phyloP scores from a whole-genome alignment of 2,797 vertebrate genomes.

The Pangasius larnaudii region DNA sequence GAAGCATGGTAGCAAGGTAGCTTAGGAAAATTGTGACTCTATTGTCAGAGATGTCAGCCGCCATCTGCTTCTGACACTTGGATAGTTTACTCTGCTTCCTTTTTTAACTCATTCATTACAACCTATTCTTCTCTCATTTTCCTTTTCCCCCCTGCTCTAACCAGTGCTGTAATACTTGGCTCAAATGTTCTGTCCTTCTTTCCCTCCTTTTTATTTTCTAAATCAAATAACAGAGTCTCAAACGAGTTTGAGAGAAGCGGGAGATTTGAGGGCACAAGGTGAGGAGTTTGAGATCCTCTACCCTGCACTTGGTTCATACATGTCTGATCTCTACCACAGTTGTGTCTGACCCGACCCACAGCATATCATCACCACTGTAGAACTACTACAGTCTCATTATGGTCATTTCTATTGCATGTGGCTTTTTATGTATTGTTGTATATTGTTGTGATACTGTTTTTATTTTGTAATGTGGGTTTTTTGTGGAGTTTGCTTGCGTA shows the following conservation, averaged over 20 bases:
- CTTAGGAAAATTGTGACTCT: not conserved
- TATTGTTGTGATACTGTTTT: not conserved
- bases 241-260: conserved; percentile 99
- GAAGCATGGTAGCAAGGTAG: not conserved
- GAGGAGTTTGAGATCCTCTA: conserved; percentile 70
- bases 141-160: conserved; percentile 70
- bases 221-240: conserved; percentile 83
- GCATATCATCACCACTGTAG: too few relatives aligned
- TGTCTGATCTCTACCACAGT: not conserved
- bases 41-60: not conserved
- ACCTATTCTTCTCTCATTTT: conserved; percentile 48
- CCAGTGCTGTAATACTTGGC: conserved; percentile 58
- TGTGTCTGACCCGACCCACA: not conserved
- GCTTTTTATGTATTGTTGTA: not conserved
- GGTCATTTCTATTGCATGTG: conserved; percentile 6
- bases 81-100: conserved; percentile 31
- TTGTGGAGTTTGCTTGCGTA: not conserved
- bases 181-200: conserved; percentile 69
- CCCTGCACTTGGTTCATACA: not conserved
- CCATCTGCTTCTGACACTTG: not conserved
- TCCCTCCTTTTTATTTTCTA: conserved; percentile 69
- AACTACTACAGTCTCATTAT: not conserved
- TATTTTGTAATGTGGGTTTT: not conserved
- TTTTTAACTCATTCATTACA: conserved; percentile 44
- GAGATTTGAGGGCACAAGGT: conserved; percentile 99